Evolutionary conservation across 2,113 vertebrate species (phyloP), one percentile per base, ranked within the genome.

Genomic region (Psittacara wagleri): DNA sequence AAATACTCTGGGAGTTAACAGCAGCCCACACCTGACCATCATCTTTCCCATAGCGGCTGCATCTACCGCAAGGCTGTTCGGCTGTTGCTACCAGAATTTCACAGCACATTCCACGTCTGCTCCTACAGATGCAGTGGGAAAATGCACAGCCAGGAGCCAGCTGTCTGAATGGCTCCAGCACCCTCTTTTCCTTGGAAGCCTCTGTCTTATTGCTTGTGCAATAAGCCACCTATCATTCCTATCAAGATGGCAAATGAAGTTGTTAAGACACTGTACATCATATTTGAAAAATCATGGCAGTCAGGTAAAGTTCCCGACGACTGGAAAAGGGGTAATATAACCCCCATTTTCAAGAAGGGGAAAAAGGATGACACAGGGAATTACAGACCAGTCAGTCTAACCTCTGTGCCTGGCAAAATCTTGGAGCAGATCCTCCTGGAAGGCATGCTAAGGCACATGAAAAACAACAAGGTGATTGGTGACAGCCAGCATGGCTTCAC

Each of bases 11-110:
- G 33, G 95, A 91, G 55, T 46, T 51, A 89, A 28, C 0, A 90
- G 70, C 78, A 93, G 62, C 70, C 44, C 44, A 55, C 18, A 86
- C 54, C 54, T 6, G 20, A 72, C 64, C 48, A 19, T 13, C 3
- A 1, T 46, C 85, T 62, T 83, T 52, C 48, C 63, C 78, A 80
- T 43, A 73, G 70, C 33, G 63, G 72, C 76, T 84, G 73, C 49
- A 76, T 83, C 35, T 57, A 55, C 80, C 75, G 57, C 39, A 80
- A 29, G 72, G 79, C 63, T 83, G 52, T 25, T 90, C 80, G 83
- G 63, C 75, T 93, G 79, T 51, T 19, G 16, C 76, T 86, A 80
- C 49, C 88, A 93, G 63, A 93, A 94, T 92, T 93, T 94, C 88
- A 83, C 72, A 93, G 90, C 72, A 63, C 85, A 88, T 94, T 90